Conservation (phyloP, 2,797 vertebrate genomes). For the Echeneis naucrates region DNA sequence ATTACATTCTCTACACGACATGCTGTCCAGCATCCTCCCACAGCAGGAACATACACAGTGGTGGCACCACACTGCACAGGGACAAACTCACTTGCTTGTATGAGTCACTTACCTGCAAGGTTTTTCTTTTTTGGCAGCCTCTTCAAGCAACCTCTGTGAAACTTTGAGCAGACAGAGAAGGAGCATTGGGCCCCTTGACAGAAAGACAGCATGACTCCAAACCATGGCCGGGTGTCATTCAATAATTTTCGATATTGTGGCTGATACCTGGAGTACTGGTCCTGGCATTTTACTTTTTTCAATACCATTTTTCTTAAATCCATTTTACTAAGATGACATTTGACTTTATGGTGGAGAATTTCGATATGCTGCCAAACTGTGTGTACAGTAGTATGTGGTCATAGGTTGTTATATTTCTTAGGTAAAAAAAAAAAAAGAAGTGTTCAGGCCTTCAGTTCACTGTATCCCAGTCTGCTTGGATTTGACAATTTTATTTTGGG, state of each 20-base stretch:
- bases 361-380: too few species aligned
- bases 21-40: constrained; percentile 33
- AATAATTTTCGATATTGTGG: too few species aligned
- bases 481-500: too few species aligned
- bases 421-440: too few species aligned
- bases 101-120: constrained; percentile 23
- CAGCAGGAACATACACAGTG: constrained; percentile 21
- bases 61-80: constrained; percentile 21
- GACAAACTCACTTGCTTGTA: constrained; percentile 51
- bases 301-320: too few species aligned
- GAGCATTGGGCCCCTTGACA: constrained; percentile 5
- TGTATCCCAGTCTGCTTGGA: too few species aligned
- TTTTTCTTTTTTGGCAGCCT: constrained; percentile 32
- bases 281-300: too few species aligned
- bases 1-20: constrained; percentile 45
- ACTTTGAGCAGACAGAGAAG: constrained; percentile 12
- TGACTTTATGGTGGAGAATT: too few species aligned
- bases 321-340: too few species aligned
- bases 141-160: constrained; percentile 30
- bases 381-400: not conserved
- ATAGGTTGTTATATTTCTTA: not conserved
- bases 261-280: too few species aligned
- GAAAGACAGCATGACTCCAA: constrained; percentile 18
- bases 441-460: too few species aligned
- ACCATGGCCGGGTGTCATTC: too few species aligned